phyloP scores from a whole-genome alignment of 2,113 vertebrate species.

The Bungarus multicinctus region DNA sequence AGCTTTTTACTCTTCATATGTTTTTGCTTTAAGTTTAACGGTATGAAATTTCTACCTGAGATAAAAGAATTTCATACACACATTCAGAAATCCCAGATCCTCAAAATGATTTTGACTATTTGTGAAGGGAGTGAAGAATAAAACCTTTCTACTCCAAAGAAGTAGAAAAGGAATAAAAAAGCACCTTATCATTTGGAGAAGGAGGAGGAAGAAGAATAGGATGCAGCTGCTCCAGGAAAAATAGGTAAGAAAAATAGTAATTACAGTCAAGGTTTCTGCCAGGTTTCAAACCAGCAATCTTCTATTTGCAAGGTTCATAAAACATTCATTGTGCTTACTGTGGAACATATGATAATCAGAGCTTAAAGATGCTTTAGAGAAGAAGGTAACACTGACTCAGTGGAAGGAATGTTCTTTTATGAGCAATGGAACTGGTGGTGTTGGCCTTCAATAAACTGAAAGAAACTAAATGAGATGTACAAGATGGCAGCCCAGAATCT shows the following conservation, averaged over 20 bases:
- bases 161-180: not conserved
- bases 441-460: not conserved
- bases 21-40: not conserved
- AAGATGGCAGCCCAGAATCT: no score
- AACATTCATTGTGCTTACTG: not conserved
- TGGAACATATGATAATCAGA: not conserved
- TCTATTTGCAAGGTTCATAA: not conserved
- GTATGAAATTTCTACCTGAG: not conserved
- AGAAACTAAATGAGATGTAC: not conserved
- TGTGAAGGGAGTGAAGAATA: not conserved
- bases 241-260: not conserved
- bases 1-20: not conserved
- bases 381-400: not conserved
- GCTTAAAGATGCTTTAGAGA: not conserved
- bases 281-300: not conserved
- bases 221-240: not conserved
- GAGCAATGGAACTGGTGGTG: not conserved
- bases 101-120: not conserved
- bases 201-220: not conserved
- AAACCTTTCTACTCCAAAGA: not conserved
- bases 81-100: not conserved
- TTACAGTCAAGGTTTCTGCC: not conserved
- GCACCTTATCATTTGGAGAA: not conserved
- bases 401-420: not conserved
- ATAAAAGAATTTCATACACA: not conserved